Evolutionary conservation across 2,888 invertebrate genomes (phyloP), one percentile per base, ranked within the genome.

Genomic region (Halocaridina rubra): DNA sequence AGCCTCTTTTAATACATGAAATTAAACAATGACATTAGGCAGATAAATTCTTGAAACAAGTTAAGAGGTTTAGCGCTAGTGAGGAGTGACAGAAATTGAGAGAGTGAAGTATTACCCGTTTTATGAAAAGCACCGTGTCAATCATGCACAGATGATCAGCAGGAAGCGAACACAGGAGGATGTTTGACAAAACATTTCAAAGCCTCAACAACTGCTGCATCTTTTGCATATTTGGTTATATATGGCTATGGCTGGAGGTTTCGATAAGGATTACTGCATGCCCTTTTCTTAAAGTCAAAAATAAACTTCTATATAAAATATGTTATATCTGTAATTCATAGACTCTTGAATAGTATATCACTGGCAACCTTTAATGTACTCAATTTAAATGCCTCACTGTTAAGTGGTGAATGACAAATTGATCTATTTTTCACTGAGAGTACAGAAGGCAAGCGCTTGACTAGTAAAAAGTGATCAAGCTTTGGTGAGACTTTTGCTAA

Each of bases 31-130:
- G n/a, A n/a, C n/a, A n/a, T n/a, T n/a, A n/a, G n/a, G n/a, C n/a
- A n/a, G n/a, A n/a, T n/a, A 71, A 27, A n/a, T 16, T 27, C 24
- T 27, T 8, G 53, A 27, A n/a, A 30, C 24, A n/a, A 19, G 69
- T n/a, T 19, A 53, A 29, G 46, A 53, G 53, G 74, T 16, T 7
- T 24, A 29, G 27, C 19, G 27, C 8, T 24, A n/a, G 27, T 53
- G 69, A 72, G 72, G 33, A 32, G 29, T 19, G n/a, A 53, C 46
- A 39, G 53, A 39, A 29, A 75, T 29, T 39, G 74, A 53, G 27
- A 75, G 53, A 27, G 64, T 59, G 29, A 59, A 27, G 22, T 72
- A 81, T 33, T 80, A 80, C 80, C 80, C 80, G 64, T 77, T 82
- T 71, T 33, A 71, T 77, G 46, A 64, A 10, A 76, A 82, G 71